phyloP scores from a whole-genome alignment of 1,140 invertebrate species.

The Musca domestica region DNA sequence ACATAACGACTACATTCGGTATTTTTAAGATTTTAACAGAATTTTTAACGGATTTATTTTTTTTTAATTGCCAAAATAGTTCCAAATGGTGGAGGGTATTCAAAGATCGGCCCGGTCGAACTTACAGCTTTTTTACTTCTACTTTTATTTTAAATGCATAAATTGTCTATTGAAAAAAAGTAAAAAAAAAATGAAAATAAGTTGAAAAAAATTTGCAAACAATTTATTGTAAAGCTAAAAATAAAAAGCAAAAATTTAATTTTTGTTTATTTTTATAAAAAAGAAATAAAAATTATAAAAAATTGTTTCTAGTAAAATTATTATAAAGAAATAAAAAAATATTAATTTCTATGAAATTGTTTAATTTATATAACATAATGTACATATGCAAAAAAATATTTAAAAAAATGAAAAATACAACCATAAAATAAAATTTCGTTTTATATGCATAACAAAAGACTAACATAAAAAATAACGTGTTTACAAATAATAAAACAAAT shows the following conservation, averaged over 20 bases:
- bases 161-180: slow-evolving; percentile 12
- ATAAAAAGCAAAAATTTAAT: slow-evolving; percentile 23
- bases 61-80: slow-evolving; percentile 41
- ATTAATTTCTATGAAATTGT: slow-evolving; percentile 26
- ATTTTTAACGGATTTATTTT: too few species aligned
- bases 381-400: background rate
- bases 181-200: slow-evolving; percentile 6
- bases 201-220: slow-evolving; percentile 26
- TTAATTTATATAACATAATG: background rate
- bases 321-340: slow-evolving; percentile 45
- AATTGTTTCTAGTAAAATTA: slow-evolving; percentile 36
- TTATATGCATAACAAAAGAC: background rate
- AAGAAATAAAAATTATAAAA: slow-evolving; percentile 1
- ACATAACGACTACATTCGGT: too few species aligned
- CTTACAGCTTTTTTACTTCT: too few species aligned
- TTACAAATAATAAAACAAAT: slow-evolving; percentile 29
- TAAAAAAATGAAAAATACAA: background rate
- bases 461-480: background rate
- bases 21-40: too few species aligned
- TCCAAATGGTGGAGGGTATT: too few species aligned
- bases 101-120: too few species aligned
- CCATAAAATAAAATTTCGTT: background rate
- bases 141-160: slow-evolving; percentile 1
- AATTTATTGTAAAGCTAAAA: slow-evolving; percentile 35
- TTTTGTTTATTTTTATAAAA: slow-evolving; percentile 4